Evolutionary conservation across 2,888 invertebrate species (phyloP).

Genomic region (Tinea pellionella): DNA sequence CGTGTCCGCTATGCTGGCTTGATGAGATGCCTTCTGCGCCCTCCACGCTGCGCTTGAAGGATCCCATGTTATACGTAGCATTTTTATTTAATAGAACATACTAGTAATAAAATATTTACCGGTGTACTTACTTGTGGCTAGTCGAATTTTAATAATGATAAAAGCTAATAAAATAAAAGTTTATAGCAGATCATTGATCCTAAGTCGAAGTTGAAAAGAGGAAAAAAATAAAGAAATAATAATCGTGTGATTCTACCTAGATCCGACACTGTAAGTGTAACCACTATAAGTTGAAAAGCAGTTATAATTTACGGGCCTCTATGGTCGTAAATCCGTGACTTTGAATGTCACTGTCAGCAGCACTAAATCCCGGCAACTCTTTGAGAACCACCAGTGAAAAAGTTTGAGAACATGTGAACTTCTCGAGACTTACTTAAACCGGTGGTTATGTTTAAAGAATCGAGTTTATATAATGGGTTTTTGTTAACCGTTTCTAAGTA

Average conservation of each 20-base stretch:
- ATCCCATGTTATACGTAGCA: no score
- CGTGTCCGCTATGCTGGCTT: no score
- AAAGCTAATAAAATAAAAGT: no score
- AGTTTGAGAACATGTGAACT: not conserved
- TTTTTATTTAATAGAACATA: no score
- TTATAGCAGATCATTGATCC: no score
- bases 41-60: no score
- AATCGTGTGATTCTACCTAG: not conserved
- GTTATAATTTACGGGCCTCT: not conserved
- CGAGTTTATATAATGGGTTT: not conserved
- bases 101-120: no score
- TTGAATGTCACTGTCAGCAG: slow-evolving; percentile 5
- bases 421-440: not conserved
- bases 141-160: no score
- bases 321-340: not conserved
- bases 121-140: no score
- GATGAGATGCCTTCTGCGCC: no score
- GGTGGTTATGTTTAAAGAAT: not conserved
- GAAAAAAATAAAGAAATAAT: no score
- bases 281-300: slow-evolving; percentile 3
- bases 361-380: not conserved
- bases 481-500: not conserved
- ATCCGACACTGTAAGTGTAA: not conserved
- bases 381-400: not conserved
- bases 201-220: no score